phyloP scores from a whole-genome alignment of 2,113 vertebrate genomes.

The Nothocercus nigrocapillus region DNA sequence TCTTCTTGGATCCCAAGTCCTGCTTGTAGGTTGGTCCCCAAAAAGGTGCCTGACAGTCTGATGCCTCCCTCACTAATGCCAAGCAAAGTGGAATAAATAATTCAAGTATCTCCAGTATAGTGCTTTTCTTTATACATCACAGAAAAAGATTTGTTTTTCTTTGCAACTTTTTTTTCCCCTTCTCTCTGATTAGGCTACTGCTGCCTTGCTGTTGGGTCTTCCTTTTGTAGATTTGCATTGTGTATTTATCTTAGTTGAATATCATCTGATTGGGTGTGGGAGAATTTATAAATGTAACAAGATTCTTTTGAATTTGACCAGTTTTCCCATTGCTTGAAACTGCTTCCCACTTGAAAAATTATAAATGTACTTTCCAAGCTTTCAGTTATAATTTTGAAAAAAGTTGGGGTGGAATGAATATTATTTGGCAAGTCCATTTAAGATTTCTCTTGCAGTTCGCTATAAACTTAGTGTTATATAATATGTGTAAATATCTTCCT shows the following conservation, averaged over 20 bases:
- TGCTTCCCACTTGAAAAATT: background rate
- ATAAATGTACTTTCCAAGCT: background rate
- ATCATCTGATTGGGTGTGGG: background rate
- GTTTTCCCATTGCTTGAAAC: background rate
- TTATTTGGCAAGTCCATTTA: background rate
- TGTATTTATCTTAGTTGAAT: background rate
- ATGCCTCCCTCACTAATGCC: fast-evolving
- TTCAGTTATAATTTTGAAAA: background rate
- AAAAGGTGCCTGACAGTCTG: background rate
- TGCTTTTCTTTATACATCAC: background rate
- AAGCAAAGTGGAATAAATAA: background rate
- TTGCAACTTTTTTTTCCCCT: fast-evolving
- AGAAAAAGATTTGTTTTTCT: background rate
- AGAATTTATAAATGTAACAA: background rate
- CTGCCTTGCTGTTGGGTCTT: background rate
- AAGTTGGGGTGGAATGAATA: background rate
- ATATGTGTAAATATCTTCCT: background rate
- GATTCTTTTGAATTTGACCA: background rate
- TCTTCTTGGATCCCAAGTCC: background rate
- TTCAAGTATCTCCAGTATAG: background rate
- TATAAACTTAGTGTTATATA: background rate
- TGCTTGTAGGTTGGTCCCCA: background rate
- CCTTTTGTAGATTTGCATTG: background rate
- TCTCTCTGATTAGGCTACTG: background rate
- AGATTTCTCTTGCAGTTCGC: background rate